Base-by-base conservation (phyloP, 2,797 vertebrate species). In the Sarcoramphus papa region DNA sequence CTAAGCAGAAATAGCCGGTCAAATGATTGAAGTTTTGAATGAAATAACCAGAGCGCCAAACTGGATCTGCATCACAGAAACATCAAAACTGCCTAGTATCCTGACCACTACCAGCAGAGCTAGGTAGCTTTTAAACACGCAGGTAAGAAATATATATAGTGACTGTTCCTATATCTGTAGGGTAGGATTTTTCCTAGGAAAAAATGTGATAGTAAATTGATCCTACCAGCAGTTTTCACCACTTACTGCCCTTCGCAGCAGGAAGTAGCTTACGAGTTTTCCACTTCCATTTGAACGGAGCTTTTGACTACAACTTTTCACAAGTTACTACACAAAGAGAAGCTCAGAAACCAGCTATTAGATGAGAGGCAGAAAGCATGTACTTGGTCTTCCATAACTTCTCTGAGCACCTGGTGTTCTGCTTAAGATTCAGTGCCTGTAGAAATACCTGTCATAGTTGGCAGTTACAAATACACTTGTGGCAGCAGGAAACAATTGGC, bases 391-490 rank as follows among this genome's bases (percentile, higher is more conserved):
- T 95, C 85, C 59, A 24, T 30, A 94, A 90, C 88, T 88, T 84
- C 48, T 72, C 31, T 1, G 3, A 95, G 77, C 63, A 95, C 90
- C 85, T 82, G 69, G 85, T 79, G 47, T 63, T 96, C 95, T 90
- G 79, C 65, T 95, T 95, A 92, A 79, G 48, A 96, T 82, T 92
- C 93, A 92, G 59, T 35, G 73, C 41, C 67, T 90, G 80, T 45
- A 92, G 85, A 95, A 95, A 96, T 90, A 95, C 81, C 93, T 82
- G 77, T 87, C 94, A 94, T 86, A 95, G 88, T 8, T 89, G 93
- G 95, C 92, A 95, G 88, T 70, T 94, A 81, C 30, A 88, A 90
- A 95, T 82, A 67, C 22, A 65, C 93, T 94, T 95, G 93, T 90
- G 70, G 83, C 70, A 96, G 94, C 93, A 94, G 80, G 83, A 96